Evolutionary conservation across 2,888 invertebrate genomes (phyloP).

Genomic region (Drosophila macrospina): DNA sequence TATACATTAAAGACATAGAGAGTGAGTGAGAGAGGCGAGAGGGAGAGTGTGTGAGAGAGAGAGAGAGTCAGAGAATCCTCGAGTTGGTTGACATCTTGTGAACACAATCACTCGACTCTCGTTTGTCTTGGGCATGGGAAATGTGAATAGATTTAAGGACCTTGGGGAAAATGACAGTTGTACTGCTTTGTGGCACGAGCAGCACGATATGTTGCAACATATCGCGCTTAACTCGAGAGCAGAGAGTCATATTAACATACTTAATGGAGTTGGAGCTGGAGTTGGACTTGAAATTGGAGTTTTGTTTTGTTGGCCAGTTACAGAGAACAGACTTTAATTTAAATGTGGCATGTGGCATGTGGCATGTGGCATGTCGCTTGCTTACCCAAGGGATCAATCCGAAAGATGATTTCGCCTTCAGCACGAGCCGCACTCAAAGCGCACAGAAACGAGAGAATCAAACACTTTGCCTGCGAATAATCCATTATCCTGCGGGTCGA

Average conservation of each 20-base stretch:
- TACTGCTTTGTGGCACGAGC: background rate
- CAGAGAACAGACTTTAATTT: constrained; percentile 34
- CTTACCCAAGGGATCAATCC: constrained; percentile 85
- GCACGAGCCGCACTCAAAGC: constrained; percentile 69
- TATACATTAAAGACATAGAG: constrained; percentile 36
- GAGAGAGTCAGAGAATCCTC: constrained; percentile 14
- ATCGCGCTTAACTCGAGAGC: constrained; percentile 15
- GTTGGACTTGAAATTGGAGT: background rate
- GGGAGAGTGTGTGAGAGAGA: no score
- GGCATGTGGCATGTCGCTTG: constrained; percentile 17
- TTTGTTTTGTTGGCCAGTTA: constrained; percentile 21
- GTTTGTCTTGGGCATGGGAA: constrained; percentile 27
- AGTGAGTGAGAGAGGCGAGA: background rate
- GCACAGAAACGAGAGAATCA: constrained; percentile 77
- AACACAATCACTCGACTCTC: constrained; percentile 18
- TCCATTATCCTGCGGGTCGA: constrained; percentile 77
- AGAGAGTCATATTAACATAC: constrained; percentile 42
- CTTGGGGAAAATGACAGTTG: constrained; percentile 39
- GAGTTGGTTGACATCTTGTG: constrained; percentile 17
- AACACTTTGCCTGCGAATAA: constrained; percentile 72
- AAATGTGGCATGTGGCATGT: constrained; percentile 11
- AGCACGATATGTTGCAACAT: constrained; percentile 32
- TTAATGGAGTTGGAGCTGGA: constrained; percentile 7
- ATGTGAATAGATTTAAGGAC: constrained; percentile 47
- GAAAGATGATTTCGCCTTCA: constrained; percentile 83